A percentile compares a stretch with the other conserved stretches of the same genome.
Conservation (phyloP, 2,113 vertebrate genomes). For the Ornithorhynchus anatinus region DNA sequence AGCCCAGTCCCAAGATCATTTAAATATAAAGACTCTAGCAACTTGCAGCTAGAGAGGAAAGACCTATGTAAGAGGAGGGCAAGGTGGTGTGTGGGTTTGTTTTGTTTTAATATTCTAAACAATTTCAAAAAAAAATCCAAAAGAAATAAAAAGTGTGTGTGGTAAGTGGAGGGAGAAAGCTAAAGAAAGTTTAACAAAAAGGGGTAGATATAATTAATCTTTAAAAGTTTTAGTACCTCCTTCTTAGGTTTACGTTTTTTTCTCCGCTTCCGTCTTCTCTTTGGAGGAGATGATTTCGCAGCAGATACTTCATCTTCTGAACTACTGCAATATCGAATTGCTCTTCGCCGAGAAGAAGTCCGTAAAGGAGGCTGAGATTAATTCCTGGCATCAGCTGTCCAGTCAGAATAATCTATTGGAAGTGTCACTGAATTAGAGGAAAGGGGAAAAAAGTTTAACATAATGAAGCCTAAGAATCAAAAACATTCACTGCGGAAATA, state of each 20-base stretch:
- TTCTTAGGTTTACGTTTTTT: constrained; percentile 68
- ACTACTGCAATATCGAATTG: constrained; percentile 76
- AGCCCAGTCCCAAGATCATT: too few species aligned
- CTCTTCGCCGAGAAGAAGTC: constrained; percentile 76
- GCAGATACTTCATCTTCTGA: constrained; percentile 87
- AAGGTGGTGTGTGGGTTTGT: too few species aligned
- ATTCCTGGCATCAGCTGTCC: constrained; percentile 93
- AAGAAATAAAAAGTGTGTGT: not conserved
- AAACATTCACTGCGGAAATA: not conserved
- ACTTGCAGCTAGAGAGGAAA: too few species aligned
- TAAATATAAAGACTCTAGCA: too few species aligned
- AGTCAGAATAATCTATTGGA: constrained; percentile 94
- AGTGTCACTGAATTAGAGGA: constrained; percentile 74
- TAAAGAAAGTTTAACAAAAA: not conserved
- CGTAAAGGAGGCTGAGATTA: constrained; percentile 84
- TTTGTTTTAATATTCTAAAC: too few species aligned
- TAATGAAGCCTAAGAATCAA: too few species aligned
- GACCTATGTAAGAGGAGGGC: too few species aligned
- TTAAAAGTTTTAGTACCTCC: constrained; percentile 43
- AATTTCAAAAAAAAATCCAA: too few species aligned
- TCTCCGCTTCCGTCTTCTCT: constrained; percentile 65
- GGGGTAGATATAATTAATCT: not conserved
- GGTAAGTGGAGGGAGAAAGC: accelerated
- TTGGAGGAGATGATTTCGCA: constrained; percentile 75
- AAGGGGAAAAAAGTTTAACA: accelerated